phyloP scores from a whole-genome alignment of 2,113 vertebrate species.

The Clarias macrocephalus region DNA sequence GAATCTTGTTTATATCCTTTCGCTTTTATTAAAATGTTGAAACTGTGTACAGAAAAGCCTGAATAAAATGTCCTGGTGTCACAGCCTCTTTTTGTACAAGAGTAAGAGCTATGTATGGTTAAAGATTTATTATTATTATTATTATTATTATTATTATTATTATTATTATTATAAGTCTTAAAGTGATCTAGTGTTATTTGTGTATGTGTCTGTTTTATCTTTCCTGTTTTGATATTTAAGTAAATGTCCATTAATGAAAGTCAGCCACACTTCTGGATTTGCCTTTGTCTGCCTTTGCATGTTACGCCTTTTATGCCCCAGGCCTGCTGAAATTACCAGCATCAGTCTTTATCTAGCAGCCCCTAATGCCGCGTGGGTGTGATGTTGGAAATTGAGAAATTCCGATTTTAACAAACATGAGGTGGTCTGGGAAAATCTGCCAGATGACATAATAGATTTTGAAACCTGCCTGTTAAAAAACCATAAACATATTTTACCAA shows the following conservation, averaged over 20 bases:
- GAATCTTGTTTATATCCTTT: not conserved
- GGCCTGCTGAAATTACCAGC: not conserved
- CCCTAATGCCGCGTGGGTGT: not conserved
- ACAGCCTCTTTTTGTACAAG: not conserved
- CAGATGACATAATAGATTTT: not conserved
- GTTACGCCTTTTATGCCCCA: not conserved
- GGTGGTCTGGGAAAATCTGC: not conserved
- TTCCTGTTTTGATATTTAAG: no score
- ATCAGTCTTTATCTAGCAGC: not conserved
- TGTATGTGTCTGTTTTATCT: not conserved
- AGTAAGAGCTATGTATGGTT: not conserved
- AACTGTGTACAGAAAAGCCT: not conserved
- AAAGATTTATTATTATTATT: no score
- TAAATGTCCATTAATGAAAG: not conserved
- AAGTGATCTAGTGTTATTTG: not conserved
- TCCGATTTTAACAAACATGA: not conserved
- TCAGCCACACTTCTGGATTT: not conserved
- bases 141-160: no score
- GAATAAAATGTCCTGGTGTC: not conserved
- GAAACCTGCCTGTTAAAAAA: not conserved
- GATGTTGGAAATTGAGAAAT: not conserved
- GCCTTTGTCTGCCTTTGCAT: not conserved
- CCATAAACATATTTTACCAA: not conserved
- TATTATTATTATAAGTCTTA: no score
- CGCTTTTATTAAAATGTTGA: not conserved